Base-by-base conservation (phyloP, 37 sponge, comb jelly and placozoan species). In the Amphimedon queenslandica region DNA sequence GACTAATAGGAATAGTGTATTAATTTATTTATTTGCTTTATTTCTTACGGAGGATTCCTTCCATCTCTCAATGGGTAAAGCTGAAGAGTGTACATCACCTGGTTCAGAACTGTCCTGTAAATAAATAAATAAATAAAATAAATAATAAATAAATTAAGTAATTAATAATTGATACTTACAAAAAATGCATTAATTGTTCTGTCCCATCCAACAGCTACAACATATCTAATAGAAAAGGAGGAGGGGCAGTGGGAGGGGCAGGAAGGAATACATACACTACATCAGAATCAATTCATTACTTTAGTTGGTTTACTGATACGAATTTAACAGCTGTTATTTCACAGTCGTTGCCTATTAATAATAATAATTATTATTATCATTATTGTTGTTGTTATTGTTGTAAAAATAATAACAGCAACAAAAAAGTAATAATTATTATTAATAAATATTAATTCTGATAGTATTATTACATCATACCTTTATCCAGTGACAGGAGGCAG, bases 161-260 rank as follows among this genome's bases (percentile, higher is more conserved):
- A n/a, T n/a, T n/a, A n/a, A n/a, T 47, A 47, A 18, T 13, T 47
- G 13, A 47, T 13, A 67, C 91, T 80, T 81, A 95, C 96, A 40
- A 67, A 69, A 74, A 95, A 96, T 0, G 92, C 74, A 42, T 82
- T 88, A 23, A 96, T 69, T 40, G 80, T 78, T 42, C 81, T 77
- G 73, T 96, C 96, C 96, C 96, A 96, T 1, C 96, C 96, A 56
- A 92, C 96, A 55, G 77, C 76, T n/a, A 88, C 78, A 38, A 95
- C 73, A 64, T 91, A 88, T 28, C 96, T 91, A 58, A 28, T 78
- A 4, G 16, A 37, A 61, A 47, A 35, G 11, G 18, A 8, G 13
- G 13, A 47, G 13, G 8, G 13, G 13, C 13, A 47, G 53, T 8
- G 13, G 13, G 13, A 47, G 8, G 53, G 8, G 53, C 53, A n/a